Conservation (phyloP, 2,888 invertebrate species). For the Sphecodes monilicornis region DNA sequence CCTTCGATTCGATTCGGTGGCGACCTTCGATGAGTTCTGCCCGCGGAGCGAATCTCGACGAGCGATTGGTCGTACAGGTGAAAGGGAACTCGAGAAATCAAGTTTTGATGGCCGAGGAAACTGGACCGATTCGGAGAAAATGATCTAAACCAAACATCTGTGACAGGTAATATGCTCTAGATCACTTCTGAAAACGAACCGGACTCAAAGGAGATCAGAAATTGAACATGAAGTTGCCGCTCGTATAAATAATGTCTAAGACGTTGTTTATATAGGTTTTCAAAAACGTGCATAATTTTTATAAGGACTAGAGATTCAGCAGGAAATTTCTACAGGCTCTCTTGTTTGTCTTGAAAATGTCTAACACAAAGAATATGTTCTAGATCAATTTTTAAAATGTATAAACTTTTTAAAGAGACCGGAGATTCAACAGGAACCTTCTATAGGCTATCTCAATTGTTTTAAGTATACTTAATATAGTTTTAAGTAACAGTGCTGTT, state of each 20-base stretch:
- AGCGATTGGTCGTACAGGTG: slow-evolving; percentile 39
- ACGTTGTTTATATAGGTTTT: no score
- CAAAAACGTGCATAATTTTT: no score
- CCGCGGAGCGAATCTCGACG: slow-evolving; percentile 47
- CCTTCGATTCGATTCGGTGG: slow-evolving; percentile 55
- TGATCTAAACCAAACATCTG: not conserved
- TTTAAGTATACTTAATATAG: not conserved
- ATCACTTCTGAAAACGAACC: not conserved
- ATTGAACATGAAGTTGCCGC: not conserved
- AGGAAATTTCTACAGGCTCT: no score
- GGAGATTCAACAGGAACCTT: no score
- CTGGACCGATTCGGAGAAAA: not conserved
- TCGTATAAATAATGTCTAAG: no score
- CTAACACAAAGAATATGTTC: not conserved
- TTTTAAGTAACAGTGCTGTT: not conserved
- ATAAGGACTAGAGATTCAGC: no score
- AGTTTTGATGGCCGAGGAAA: not conserved
- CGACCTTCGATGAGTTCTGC: slow-evolving; percentile 33
- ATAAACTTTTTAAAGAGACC: no score
- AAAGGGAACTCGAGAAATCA: slow-evolving; percentile 25
- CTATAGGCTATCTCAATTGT: no score
- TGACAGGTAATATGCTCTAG: not conserved
- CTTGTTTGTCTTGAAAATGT: not conserved
- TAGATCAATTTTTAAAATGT: not conserved
- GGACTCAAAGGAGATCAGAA: not conserved